Evolutionary conservation across 2,888 invertebrate species (phyloP).

Genomic region (Macrosoma leucophasiata): DNA sequence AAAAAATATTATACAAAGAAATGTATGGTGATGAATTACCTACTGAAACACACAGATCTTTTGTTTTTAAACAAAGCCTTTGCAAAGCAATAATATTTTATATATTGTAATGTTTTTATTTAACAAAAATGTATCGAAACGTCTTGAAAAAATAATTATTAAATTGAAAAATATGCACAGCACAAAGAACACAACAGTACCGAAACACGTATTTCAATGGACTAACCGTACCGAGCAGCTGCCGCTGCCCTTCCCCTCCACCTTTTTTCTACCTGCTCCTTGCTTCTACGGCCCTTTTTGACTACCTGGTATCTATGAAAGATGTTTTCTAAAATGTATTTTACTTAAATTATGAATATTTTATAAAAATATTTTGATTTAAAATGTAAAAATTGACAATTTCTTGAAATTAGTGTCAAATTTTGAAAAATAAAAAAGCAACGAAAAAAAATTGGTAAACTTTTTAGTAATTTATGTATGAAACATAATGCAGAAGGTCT

Average conservation of each 20-base stretch:
- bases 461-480: too few relatives aligned
- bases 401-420: too few relatives aligned
- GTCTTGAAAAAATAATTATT: constrained; percentile 2
- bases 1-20: constrained; percentile 4
- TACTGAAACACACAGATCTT: constrained; percentile 5
- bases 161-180: not conserved
- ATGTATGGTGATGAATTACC: constrained; percentile 6
- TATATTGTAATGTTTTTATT: constrained; percentile 5
- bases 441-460: too few relatives aligned
- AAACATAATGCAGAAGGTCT: too few relatives aligned
- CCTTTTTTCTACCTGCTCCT: not conserved
- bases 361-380: too few relatives aligned
- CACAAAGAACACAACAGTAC: not conserved
- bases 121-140: constrained; percentile 5
- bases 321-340: too few relatives aligned
- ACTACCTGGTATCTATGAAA: too few relatives aligned
- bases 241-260: not conserved
- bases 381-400: too few relatives aligned
- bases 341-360: too few relatives aligned
- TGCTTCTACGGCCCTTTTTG: not conserved
- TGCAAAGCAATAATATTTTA: constrained; percentile 2
- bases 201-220: not conserved
- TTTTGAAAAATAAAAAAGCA: too few relatives aligned
- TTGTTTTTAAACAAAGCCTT: constrained; percentile 4
- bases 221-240: not conserved